Conservation (phyloP, 2,888 invertebrate genomes). For the Macrosiphum euphorbiae region DNA sequence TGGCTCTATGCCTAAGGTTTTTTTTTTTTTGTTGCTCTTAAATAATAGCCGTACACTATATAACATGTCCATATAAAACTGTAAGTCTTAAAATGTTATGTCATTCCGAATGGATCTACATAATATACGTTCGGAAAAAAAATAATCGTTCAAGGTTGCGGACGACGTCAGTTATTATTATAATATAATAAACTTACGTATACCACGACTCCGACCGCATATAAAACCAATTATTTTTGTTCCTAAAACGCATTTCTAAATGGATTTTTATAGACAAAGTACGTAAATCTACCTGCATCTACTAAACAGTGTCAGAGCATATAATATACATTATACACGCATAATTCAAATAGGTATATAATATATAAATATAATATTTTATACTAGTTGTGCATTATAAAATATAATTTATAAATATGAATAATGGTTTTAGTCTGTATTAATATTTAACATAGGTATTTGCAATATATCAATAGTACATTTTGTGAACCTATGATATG, state of each 20-base stretch:
- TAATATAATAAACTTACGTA: neutral
- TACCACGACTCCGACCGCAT: neutral
- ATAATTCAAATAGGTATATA: neutral
- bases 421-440: neutral
- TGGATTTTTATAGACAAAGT: neutral
- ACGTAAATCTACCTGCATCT: neutral
- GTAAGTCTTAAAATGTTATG: slow-evolving; percentile 14
- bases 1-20: neutral
- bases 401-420: neutral
- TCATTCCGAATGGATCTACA: neutral
- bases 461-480: neutral
- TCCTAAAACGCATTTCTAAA: neutral
- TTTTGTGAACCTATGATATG: neutral
- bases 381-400: neutral
- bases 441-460: neutral
- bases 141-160: slow-evolving; percentile 1
- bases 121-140: neutral
- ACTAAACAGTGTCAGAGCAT: neutral
- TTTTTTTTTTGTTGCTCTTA: neutral
- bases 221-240: slow-evolving; percentile 21
- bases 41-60: neutral
- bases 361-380: neutral
- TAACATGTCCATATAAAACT: neutral
- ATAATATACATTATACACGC: no score
- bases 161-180: neutral